Evolutionary conservation across 2,888 invertebrate genomes (phyloP).

Genomic region (Archips xylosteana): DNA sequence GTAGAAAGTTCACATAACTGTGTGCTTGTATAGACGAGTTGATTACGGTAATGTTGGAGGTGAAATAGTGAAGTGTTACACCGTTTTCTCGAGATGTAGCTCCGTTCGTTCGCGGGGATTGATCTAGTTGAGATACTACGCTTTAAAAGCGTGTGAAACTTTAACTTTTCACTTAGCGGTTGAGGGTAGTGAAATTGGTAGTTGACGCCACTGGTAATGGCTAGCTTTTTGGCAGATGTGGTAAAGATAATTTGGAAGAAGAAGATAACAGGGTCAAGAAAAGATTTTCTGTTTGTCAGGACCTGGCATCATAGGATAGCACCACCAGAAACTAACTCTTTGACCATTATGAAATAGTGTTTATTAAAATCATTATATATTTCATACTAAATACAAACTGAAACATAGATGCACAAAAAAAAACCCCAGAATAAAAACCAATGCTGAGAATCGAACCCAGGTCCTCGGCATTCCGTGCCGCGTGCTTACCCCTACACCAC

Average conservation of each 20-base stretch:
- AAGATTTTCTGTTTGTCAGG: no score
- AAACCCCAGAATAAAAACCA: no score
- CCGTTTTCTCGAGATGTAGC: constrained; percentile 52
- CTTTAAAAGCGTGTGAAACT: neutral
- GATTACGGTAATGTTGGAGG: constrained; percentile 69
- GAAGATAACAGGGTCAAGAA: no score
- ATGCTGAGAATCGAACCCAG: no score
- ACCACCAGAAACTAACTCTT: no score
- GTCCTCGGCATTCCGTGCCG: no score
- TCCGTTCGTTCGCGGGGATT: constrained; percentile 30
- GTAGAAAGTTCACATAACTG: constrained; percentile 26
- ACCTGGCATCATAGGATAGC: no score
- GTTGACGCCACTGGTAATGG: neutral
- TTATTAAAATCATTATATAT: no score
- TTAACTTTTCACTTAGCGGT: constrained; percentile 1
- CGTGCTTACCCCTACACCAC: no score
- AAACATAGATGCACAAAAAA: no score
- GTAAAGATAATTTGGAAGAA: neutral
- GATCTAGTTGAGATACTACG: constrained; percentile 27
- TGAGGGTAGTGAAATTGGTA: neutral
- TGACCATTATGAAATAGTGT: no score
- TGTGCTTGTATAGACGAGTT: constrained; percentile 54
- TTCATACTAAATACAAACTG: no score
- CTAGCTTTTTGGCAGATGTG: neutral
- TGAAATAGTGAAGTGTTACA: constrained; percentile 60